Base-by-base conservation (phyloP, 1,140 invertebrate species). In the Formica selysi region DNA sequence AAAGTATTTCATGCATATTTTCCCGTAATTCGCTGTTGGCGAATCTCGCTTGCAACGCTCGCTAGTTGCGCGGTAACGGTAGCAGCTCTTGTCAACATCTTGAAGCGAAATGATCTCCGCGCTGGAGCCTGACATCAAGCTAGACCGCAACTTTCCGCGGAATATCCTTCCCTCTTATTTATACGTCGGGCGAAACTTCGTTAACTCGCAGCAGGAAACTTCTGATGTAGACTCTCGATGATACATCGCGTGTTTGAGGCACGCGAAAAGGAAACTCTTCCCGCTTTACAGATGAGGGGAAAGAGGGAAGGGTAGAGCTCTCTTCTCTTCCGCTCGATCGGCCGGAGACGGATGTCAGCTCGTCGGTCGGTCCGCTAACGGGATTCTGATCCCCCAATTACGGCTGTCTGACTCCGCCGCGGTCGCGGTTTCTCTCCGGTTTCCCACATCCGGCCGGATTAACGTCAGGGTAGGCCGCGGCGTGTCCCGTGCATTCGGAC, bases 321-420 rank as follows among this genome's bases (percentile, higher is more conserved):
- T 19, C 29, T 26, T 62, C 29, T 41, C 10, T 79, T 51, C 13
- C 62, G 44, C 13, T 48, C 44, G 36, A 38, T 16, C 74, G 32
- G 32, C 38, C 74, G 26, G 36, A 32, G 36, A 32, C n/a, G 70
- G 65, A 86, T 61, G 87, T 85, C 78, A 73, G 73, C 67, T 36
- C 59, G 61, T 54, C 76, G 71, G 29, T 78, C 59, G 64, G 81
- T 36, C 29, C 29, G 68, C 44, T 74, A 41, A 73, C 62, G 29
- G 44, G 48, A 85, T 74, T 38, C 85, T 78, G 70, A 88, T 86
- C 54, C 38, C 13, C 61, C 86, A 81, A 86, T 83, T 80, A 57
- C 57, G 38, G 48, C 11, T 67, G 85, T 64, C 64, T 26, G 85
- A 84, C 86, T 62, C 44, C 36, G 22, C 48, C 54, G 85, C 19